These are phyloP conservation scores for Piprites chloris DNA, from an alignment of 2,113 vertebrate genomes.

Conservation along the genomic window DNA sequence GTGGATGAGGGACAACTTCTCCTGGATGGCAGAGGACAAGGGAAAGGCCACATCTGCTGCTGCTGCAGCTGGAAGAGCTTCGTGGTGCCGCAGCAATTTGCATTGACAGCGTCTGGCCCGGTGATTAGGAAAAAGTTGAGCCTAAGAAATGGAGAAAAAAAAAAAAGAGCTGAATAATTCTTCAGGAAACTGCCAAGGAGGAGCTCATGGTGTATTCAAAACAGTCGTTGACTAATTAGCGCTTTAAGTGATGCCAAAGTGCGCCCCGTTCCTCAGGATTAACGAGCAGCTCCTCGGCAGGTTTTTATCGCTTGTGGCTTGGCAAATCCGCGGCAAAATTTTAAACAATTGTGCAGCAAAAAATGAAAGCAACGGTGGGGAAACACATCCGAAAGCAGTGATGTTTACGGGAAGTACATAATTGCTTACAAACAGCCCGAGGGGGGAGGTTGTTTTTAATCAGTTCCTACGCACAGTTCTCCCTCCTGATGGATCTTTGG, in stretches of 20 bases:
- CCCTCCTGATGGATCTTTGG: not conserved
- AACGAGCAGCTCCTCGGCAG: not conserved
- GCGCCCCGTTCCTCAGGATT: not conserved
- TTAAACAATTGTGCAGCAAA: not conserved
- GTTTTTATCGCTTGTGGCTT: not conserved
- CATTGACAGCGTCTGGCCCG: fast-evolving
- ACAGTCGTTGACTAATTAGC: constrained; percentile 6
- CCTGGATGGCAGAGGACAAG: not conserved
- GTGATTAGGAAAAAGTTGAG: not conserved
- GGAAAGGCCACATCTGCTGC: too few species aligned
- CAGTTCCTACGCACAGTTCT: not conserved
- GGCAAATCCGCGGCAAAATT: constrained; percentile 1
- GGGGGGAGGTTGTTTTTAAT: not conserved
- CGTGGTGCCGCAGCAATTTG: not conserved
- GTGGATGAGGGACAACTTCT: not conserved
- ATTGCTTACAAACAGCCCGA: not conserved
- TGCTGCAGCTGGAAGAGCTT: not conserved
- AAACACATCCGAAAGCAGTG: not conserved
- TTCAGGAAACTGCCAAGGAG: not conserved
- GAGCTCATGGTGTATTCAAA: not conserved
- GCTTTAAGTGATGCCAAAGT: not conserved
- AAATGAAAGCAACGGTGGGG: not conserved
- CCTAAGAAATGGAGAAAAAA: fast-evolving
- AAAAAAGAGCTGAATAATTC: not conserved
- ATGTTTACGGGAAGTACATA: not conserved